Base-by-base conservation (phyloP, 1,140 invertebrate species). In the Colletes latitarsis region DNA sequence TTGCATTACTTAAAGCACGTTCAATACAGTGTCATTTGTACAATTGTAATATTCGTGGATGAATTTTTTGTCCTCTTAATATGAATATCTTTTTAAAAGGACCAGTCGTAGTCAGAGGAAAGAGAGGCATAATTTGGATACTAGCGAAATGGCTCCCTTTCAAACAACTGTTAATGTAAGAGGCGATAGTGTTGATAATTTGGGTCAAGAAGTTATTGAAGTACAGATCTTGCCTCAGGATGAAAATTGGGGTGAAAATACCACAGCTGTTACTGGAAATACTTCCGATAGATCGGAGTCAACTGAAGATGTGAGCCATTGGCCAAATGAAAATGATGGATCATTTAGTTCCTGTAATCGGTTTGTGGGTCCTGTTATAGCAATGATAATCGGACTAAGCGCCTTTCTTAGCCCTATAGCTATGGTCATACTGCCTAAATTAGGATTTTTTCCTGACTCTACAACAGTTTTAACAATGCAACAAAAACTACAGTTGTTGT, bases 171-270 rank as follows among this genome's bases (percentile, higher is more conserved):
- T 97, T 0, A 96, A 96, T 84, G 94, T 97, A 67, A 95, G 96
- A 64, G 95, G 96, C 82, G 95, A 96, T 83, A 95, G 94, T 64
- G 95, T 95, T 8, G 94, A 95, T 93, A 92, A 93, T 73, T 87
- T 93, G 21, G 96, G 95, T 5, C 96, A 97, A 90, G 97, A 98
- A 93, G 96, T 97, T 8, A 97, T 98, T 60, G 97, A 98, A 93
- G 98, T 98, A 66, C 97, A 98, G 93, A 98, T 98, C 82, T 92
- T 99, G 60, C 98, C 98, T 0, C 96, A 98, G 93, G 98, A 99
- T 94, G 98, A 99, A 89, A 99, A 98, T 91, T 99, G 98, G 98
- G 98, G 98, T 53, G 99, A 99, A 93, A 99, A 98, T 89, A 99
- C 98, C 0, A 99, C 98, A 6, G 98, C 98, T 0, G 96, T 99